Base-by-base conservation (phyloP, 2,888 invertebrate species). In the Watsonalla binaria region DNA sequence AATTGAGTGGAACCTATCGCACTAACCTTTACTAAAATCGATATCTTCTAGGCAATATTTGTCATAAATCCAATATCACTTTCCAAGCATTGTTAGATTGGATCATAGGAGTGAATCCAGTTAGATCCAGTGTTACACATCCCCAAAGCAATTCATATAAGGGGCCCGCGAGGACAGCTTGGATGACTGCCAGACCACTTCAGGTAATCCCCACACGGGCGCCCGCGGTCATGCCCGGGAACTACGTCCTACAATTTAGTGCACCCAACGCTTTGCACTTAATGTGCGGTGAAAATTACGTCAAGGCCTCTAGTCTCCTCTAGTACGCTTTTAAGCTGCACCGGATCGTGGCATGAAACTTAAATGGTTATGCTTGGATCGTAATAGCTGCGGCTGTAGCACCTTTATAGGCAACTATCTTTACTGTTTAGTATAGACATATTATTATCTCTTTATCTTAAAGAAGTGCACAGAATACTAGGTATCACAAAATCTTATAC, bases 111-210 rank as follows among this genome's bases (percentile, higher is more conserved):
- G 68, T 75, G 72, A 50, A 54, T 69, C 63, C 63, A 60, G 61
- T 68, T 63, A 58, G 57, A 68, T 66, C 64, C 61, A 56, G 60
- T 63, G 64, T 63, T 58, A 64, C 57, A 58, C 59, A 60, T 58
- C 57, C 59, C 56, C 48, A 54, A 54, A 39, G 56, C 58, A 54
- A 58, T 63, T 62, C 47, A 56, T 50, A 47, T 48, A 48, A 64
- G 60, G 61, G 54, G 60, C 58, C 63, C 63, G 62, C 61, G 58
- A 61, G 57, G 54, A 58, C 60, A 59, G 57, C 57, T 67, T 78
- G 78, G 80, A 69, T 56, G 55, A 51, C 54, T 57, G 82, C 84
- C 84, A 85, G 79, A 72, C 74, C 75, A 60, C 74, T 69, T 61
- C 76, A 77, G 78, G 81, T 83, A 76, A 82, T 76, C 75, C 69